Conservation (phyloP, 1,140 invertebrate genomes). For the Xylocopa sonorina region DNA sequence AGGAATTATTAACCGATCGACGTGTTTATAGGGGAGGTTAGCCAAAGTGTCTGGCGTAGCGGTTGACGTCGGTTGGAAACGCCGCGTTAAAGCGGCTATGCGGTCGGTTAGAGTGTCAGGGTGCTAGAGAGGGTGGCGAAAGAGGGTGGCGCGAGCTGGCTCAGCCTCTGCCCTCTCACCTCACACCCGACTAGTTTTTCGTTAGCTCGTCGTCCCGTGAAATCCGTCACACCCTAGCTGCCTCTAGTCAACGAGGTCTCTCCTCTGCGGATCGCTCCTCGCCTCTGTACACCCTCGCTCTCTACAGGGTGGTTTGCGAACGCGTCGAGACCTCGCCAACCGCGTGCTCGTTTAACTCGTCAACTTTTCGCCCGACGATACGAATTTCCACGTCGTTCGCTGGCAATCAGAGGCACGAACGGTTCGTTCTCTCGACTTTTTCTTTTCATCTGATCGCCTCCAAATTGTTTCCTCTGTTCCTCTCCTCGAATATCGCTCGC, state of each 20-base stretch:
- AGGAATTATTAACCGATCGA: constrained; percentile 1
- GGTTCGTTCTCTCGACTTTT: no score
- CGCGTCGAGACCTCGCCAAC: no score
- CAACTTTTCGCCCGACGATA: no score
- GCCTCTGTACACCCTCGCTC: constrained; percentile 41
- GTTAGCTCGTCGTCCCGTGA: constrained; percentile 78
- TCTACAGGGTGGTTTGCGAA: constrained; percentile 2
- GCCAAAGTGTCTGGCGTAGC: constrained; percentile 36
- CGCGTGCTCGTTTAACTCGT: no score
- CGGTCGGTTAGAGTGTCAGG: neutral
- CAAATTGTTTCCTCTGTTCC: no score
- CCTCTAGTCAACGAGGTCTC: constrained; percentile 45
- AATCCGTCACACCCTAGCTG: constrained; percentile 73
- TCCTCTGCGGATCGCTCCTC: neutral
- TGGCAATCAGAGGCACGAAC: no score
- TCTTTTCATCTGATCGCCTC: no score
- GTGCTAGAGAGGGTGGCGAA: neutral
- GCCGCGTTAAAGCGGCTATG: constrained; percentile 50
- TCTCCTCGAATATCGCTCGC: no score
- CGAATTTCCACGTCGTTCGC: no score
- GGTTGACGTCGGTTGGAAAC: constrained; percentile 29
- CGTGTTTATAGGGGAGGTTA: constrained; percentile 49
- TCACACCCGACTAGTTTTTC: constrained; percentile 79
- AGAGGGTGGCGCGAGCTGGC: constrained; percentile 7
- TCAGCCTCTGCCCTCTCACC: constrained; percentile 69